phyloP scores from a whole-genome alignment of 2,113 vertebrate genomes.

The Calonectris borealis region DNA sequence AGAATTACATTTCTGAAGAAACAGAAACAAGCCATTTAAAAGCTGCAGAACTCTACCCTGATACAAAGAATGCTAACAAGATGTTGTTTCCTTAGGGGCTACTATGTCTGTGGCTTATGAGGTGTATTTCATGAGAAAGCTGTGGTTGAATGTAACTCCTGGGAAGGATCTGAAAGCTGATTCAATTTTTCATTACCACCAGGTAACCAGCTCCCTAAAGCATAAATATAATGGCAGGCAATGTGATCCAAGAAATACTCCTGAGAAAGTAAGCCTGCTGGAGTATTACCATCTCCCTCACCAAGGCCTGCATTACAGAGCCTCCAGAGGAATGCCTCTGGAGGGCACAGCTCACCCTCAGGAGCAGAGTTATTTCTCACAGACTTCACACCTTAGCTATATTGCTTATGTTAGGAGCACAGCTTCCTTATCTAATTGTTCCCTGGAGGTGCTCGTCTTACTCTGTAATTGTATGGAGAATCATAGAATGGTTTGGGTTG shows the following conservation, averaged over 20 bases:
- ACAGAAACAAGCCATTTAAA: not conserved
- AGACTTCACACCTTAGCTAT: not conserved
- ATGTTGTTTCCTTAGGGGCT: slow-evolving; percentile 60
- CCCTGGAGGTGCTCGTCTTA: not conserved
- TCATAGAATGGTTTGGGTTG: not conserved
- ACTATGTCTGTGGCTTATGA: slow-evolving; percentile 74
- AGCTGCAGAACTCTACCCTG: not conserved
- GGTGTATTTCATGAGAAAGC: slow-evolving; percentile 95
- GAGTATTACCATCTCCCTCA: not conserved
- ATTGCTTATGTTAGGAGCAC: not conserved
- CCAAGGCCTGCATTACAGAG: not conserved
- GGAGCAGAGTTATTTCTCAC: not conserved
- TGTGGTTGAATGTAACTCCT: slow-evolving; percentile 89
- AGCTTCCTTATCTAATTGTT: not conserved
- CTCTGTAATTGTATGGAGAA: not conserved
- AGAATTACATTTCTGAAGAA: not conserved
- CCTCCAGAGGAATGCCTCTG: not conserved
- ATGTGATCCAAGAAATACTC: not conserved
- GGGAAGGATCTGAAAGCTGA: slow-evolving; percentile 90
- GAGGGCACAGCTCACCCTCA: not conserved
- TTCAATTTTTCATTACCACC: slow-evolving; percentile 91
- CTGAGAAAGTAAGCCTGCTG: not conserved
- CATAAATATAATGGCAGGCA: not conserved
- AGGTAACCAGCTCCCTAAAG: slow-evolving; percentile 78
- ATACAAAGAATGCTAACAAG: not conserved